These are phyloP conservation scores for Harpagoxenus sublaevis DNA, from an alignment of 2,888 invertebrate species.

Conservation along the genomic window DNA sequence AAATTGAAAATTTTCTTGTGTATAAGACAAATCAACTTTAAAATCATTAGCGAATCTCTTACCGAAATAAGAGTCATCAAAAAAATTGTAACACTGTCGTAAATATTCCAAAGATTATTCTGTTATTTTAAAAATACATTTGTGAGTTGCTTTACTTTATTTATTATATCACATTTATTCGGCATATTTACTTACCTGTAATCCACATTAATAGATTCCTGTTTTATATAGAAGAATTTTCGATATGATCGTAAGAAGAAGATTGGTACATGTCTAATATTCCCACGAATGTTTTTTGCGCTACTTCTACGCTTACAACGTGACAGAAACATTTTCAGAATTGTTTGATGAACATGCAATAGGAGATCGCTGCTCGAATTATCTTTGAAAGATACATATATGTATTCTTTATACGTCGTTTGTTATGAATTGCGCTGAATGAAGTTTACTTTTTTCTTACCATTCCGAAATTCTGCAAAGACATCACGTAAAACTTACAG, in stretches of 20 bases:
- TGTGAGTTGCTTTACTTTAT: neutral
- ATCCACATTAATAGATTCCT: neutral
- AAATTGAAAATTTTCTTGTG: neutral
- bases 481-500: conserved; percentile 22
- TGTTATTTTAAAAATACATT: neutral
- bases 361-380: neutral
- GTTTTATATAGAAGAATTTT: neutral
- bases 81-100: neutral
- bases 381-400: neutral
- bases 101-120: neutral
- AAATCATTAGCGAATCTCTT: neutral
- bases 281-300: neutral
- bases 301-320: neutral
- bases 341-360: neutral
- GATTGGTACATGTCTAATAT: neutral
- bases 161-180: neutral
- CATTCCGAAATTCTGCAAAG: conserved; percentile 28
- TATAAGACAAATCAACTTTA: neutral
- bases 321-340: neutral
- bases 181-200: neutral
- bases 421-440: neutral
- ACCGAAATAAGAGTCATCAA: neutral
- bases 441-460: neutral
- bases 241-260: neutral
- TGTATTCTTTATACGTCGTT: neutral